These are phyloP conservation scores for Papilio polyxenes DNA, from an alignment of 1,140 invertebrate species.

Conservation along the genomic window DNA sequence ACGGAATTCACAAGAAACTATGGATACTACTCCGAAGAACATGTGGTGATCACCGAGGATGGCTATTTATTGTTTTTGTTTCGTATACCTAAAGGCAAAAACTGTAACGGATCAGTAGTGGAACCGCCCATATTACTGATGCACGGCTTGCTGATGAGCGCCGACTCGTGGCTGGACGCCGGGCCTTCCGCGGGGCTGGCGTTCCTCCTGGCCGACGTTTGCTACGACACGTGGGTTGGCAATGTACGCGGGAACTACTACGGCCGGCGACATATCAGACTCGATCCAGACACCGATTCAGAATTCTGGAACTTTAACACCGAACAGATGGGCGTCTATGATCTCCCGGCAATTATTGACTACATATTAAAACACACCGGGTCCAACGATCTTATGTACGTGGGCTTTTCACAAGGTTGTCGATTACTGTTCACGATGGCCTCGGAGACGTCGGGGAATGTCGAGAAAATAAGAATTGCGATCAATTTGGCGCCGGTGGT, in stretches of 20 bases:
- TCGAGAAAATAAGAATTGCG: conserved; percentile 60
- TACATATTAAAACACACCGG: conserved; percentile 81
- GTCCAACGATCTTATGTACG: conserved; percentile 79
- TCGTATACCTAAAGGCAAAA: conserved; percentile 65
- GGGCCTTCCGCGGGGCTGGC: conserved; percentile 84
- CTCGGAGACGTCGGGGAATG: conserved; percentile 57
- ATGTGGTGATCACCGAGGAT: conserved; percentile 73
- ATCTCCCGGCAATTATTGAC: conserved; percentile 88
- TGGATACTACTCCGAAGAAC: conserved; percentile 30
- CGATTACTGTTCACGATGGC: conserved; percentile 62
- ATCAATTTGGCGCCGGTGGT: conserved; percentile 62
- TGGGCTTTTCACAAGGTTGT: conserved; percentile 84
- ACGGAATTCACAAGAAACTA: neutral
- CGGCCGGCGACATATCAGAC: conserved; percentile 80
- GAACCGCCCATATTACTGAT: conserved; percentile 59
- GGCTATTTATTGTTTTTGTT: conserved; percentile 78
- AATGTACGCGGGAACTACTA: conserved; percentile 86
- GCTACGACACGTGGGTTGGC: conserved; percentile 90
- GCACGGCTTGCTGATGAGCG: conserved; percentile 86
- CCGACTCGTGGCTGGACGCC: conserved; percentile 84
- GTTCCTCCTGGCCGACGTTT: conserved; percentile 84
- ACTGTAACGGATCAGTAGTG: conserved; percentile 41
- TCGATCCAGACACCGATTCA: conserved; percentile 78
- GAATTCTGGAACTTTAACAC: conserved; percentile 80
- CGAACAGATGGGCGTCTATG: conserved; percentile 87